Percentiles rank a stretch among this genome's conserved stretches.
Evolutionary conservation across 2,113 vertebrate species (phyloP).

Genomic region (Indicator maculatus): DNA sequence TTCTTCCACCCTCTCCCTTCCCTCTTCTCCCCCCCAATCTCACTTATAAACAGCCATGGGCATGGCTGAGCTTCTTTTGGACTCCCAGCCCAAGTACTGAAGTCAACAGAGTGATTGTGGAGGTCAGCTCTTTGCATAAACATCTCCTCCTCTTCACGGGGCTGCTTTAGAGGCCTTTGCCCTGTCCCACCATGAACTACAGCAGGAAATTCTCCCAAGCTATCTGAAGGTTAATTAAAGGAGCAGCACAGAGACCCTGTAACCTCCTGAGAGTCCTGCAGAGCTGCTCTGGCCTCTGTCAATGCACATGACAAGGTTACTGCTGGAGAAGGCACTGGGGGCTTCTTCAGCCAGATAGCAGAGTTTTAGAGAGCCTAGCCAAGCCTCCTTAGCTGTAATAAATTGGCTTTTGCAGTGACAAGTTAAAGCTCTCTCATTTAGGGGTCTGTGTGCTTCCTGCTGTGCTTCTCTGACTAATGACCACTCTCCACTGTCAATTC

Average conservation of each 20-base stretch:
- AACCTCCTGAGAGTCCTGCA: not conserved
- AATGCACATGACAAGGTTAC: conserved; percentile 18
- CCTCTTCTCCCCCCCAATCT: not conserved
- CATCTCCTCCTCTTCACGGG: not conserved
- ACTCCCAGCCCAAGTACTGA: not conserved
- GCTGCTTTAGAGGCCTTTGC: conserved; percentile 17
- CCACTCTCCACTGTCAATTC: not conserved
- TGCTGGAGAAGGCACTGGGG: not conserved
- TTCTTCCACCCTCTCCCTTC: not conserved
- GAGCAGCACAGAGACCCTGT: not conserved
- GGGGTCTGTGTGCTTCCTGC: not conserved
- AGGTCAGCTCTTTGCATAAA: not conserved
- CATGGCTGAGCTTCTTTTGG: not conserved
- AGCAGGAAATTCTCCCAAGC: conserved; percentile 42
- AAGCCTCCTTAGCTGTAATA: conserved; percentile 36
- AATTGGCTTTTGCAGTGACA: not conserved
- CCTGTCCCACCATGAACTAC: not conserved
- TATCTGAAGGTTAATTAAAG: conserved; percentile 54
- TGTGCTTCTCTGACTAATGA: not conserved
- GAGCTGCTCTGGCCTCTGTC: conserved; percentile 67
- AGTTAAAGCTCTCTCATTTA: not conserved
- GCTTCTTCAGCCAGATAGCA: conserved; percentile 12
- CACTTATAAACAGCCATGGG: not conserved
- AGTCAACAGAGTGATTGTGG: not conserved
- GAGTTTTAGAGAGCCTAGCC: not conserved